A percentile compares a stretch with the other conserved stretches of the same genome.
These are phyloP conservation scores for Sinonovacula constricta DNA, from an alignment of 1,140 invertebrate species.

Conservation along the genomic window DNA sequence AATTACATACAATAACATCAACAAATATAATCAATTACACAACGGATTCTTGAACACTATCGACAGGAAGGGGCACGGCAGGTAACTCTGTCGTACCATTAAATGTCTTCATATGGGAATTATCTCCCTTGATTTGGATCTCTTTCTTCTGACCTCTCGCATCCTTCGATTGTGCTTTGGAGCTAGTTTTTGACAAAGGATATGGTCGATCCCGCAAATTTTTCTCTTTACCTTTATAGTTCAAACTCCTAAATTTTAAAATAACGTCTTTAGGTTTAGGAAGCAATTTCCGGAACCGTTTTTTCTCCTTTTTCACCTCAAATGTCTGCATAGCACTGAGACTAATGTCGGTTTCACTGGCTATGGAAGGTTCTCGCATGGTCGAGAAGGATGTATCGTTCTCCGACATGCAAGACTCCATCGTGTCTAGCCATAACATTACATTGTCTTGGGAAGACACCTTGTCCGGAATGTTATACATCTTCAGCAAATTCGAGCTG, in stretches of 20 bases:
- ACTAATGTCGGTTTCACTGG: conserved; percentile 41
- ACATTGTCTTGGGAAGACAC: conserved; percentile 42
- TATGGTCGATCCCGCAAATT: conserved; percentile 33
- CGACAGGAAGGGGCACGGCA: conserved; percentile 34
- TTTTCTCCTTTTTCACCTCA: conserved; percentile 43
- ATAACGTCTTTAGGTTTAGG: conserved; percentile 46
- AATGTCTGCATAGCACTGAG: conserved; percentile 44
- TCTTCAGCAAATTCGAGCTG: conserved; percentile 24
- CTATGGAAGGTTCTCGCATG: conserved; percentile 15
- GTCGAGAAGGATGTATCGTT: conserved; percentile 22
- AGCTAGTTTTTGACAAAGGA: too few species aligned
- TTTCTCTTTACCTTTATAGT: conserved; percentile 45
- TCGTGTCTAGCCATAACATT: conserved; percentile 43
- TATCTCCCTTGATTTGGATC: too few species aligned
- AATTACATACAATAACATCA: conserved; percentile 1
- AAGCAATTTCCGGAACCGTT: conserved; percentile 37
- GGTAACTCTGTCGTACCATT: too few species aligned
- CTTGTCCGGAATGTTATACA: conserved; percentile 43
- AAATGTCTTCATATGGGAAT: too few species aligned
- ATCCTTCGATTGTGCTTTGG: too few species aligned
- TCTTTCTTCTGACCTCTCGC: too few species aligned
- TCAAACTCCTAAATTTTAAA: conserved; percentile 46
- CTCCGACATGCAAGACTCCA: conserved; percentile 9
- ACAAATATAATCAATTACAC: too few species aligned
- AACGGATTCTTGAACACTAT: conserved; percentile 48